These are phyloP conservation scores for Subacronicta megacephala DNA, from an alignment of 2,888 invertebrate species.

Conservation along the genomic window DNA sequence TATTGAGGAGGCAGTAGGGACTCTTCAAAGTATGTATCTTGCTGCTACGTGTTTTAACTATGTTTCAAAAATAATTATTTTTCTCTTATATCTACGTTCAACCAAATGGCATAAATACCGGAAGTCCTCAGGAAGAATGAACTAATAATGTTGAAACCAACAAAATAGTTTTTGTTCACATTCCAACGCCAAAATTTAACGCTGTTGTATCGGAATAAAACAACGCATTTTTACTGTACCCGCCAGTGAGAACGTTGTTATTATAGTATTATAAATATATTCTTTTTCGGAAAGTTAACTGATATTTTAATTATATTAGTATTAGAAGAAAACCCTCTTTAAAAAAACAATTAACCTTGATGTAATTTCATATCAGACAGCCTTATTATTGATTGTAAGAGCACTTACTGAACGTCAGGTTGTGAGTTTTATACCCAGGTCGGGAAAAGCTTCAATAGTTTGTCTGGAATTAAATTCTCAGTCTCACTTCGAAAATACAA, in stretches of 20 bases:
- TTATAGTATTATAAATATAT: neutral
- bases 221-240: conserved; percentile 20
- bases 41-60: neutral
- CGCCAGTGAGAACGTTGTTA: conserved; percentile 6
- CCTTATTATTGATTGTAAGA: no score
- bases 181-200: conserved; percentile 48
- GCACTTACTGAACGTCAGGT: no score
- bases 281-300: neutral
- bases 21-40: no score
- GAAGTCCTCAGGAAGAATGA: conserved; percentile 56
- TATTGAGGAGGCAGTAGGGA: no score
- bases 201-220: conserved; percentile 40
- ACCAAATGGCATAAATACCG: conserved; percentile 56
- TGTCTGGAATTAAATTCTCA: no score
- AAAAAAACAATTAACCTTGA: no score
- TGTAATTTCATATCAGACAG: no score
- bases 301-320: no score
- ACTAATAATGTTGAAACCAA: conserved; percentile 52
- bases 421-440: no score
- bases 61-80: neutral
- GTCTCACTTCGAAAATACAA: no score
- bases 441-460: no score
- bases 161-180: conserved; percentile 55
- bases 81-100: conserved; percentile 17
- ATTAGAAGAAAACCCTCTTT: no score